Evolutionary conservation across 2,113 vertebrate species (phyloP).

Genomic region (Ptyas mucosa): DNA sequence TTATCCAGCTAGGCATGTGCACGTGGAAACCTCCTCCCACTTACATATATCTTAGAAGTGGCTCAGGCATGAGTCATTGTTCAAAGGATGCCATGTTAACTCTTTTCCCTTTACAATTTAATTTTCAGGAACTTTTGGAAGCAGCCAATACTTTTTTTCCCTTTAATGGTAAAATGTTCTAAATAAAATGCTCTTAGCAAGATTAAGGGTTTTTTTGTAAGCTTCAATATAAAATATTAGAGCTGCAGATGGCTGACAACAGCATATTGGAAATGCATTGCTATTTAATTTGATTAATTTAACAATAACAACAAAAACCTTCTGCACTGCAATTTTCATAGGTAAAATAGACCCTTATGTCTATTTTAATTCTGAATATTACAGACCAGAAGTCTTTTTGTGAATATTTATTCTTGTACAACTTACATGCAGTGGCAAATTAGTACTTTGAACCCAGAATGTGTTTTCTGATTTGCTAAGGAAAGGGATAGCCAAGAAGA

Average conservation of each 20-base stretch:
- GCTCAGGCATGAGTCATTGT: neutral
- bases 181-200: constrained; percentile 21
- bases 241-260: constrained; percentile 28
- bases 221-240: constrained; percentile 28
- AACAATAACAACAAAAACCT: neutral
- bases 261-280: neutral
- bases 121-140: neutral
- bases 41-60: neutral
- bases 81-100: neutral
- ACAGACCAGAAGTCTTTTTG: neutral
- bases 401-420: neutral
- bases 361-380: neutral
- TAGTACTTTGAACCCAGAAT: neutral
- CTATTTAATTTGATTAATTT: constrained; percentile 20
- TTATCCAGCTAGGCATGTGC: neutral
- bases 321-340: constrained; percentile 1
- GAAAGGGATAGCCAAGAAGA: neutral
- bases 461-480: neutral
- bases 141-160: neutral
- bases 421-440: neutral
- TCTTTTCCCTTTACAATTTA: neutral
- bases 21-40: neutral
- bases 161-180: constrained; percentile 16
- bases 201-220: constrained; percentile 22
- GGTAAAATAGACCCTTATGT: constrained; percentile 12